phyloP scores from a whole-genome alignment of 2,888 invertebrate genomes.

The Eilema griseolum region DNA sequence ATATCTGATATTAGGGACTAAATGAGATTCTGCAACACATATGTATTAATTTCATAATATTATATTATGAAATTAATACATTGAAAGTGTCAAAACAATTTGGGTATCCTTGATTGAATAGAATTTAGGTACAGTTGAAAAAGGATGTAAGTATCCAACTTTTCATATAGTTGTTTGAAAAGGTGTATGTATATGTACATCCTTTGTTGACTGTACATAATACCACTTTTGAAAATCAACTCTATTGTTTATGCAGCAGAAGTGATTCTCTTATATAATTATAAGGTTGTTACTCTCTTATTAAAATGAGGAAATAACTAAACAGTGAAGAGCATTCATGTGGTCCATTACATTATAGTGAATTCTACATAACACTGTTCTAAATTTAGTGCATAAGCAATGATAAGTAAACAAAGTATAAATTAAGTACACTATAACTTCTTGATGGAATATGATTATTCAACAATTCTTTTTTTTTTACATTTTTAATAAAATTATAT shows the following conservation, averaged over 20 bases:
- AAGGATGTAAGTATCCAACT: not conserved
- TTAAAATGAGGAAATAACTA: constrained; percentile 33
- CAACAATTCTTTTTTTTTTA: constrained; percentile 25
- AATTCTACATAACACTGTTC: constrained; percentile 56
- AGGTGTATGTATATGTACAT: too few species aligned
- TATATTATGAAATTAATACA: not conserved
- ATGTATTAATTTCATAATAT: too few species aligned
- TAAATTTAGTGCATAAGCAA: constrained; percentile 59
- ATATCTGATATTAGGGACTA: not conserved
- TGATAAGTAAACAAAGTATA: constrained; percentile 37
- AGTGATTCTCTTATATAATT: not conserved
- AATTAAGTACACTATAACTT: constrained; percentile 64
- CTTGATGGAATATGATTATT: constrained; percentile 31
- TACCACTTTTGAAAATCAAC: not conserved
- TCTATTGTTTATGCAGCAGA: not conserved
- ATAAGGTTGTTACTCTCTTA: not conserved
- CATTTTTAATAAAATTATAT: constrained; percentile 20
- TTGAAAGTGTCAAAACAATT: not conserved
- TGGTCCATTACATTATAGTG: constrained; percentile 49
- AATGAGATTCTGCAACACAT: constrained; percentile 4
- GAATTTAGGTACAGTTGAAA: not conserved
- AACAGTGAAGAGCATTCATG: constrained; percentile 45
- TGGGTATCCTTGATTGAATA: not conserved
- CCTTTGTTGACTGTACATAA: not conserved
- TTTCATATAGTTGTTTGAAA: too few species aligned